Base-by-base conservation (phyloP, 23 tunicate genomes). In the Ciona savignyi region DNA sequence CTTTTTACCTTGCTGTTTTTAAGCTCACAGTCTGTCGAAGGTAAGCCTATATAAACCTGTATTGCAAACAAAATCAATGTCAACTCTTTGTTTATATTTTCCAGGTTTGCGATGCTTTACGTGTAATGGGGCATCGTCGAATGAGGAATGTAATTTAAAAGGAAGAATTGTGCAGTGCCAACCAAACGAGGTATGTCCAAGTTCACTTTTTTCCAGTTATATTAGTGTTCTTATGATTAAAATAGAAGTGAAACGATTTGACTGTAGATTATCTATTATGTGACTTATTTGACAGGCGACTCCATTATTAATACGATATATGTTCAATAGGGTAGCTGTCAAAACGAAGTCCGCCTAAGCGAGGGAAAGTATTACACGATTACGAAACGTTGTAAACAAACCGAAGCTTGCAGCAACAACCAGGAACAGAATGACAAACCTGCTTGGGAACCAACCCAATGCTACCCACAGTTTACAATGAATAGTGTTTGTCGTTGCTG, bases 381-480 rank as follows among this genome's bases (percentile, higher is more conserved):
- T 3, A 83, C 88, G 2, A 89, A 89, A 68, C 74, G 96, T 1
- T 89, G 96, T 77, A 89, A 89, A 72, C 96, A 89, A 62, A 30
- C 82, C 11, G 35, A 75, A 22, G 96, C 96, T 2, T 89, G 96
- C 67, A 51, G 69, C 27, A 89, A 89, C 72, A 82, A 81, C 33
- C 88, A 82, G 35, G 70, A 65, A 24, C 96, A 89, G 51, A 83
- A 83, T 42, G 73, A 77, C 67, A 72, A 29, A 27, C 84, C 96
- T n/a, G 96, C 89, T 15, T 89, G 96, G 96, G 68, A 77, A 32
- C 96, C 96, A 4, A 73, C 83, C 3, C 96, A 89, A 35, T 89
- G 96, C 80, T 82, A 89, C 61, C 78, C 86, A 25, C 62, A 35
- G 32, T 78, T 78, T 33, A 28, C 66, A 0, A 67, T 73, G 30